phyloP scores from a whole-genome alignment of 2,888 invertebrate species.

The Hydriomena furcata region DNA sequence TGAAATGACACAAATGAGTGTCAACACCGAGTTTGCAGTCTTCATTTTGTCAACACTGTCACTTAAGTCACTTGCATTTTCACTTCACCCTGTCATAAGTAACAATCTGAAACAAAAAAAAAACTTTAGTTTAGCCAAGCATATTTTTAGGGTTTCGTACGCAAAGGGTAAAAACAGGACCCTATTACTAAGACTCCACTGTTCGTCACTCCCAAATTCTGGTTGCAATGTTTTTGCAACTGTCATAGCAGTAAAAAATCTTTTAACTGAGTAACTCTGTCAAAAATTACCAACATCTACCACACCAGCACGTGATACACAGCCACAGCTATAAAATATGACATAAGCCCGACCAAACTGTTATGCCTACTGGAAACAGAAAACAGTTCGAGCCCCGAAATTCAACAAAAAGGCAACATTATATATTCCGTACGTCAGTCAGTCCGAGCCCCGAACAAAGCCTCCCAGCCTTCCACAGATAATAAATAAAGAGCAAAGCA shows the following conservation, averaged over 20 bases:
- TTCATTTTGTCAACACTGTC: conserved; percentile 62
- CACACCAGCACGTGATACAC: too few relatives aligned
- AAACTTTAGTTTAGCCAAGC: too few relatives aligned
- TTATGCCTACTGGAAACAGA: conserved; percentile 1
- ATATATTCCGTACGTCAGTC: conserved; percentile 24
- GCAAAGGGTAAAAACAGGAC: too few relatives aligned
- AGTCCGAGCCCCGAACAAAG: conserved; percentile 26
- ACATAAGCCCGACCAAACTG: not conserved
- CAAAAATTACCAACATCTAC: too few relatives aligned
- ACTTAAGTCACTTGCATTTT: conserved; percentile 72
- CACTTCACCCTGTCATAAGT: conserved; percentile 39
- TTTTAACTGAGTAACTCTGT: too few relatives aligned
- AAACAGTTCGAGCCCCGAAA: conserved; percentile 6
- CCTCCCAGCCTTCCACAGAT: conserved; percentile 28
- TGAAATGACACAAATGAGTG: conserved; percentile 73
- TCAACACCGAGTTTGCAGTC: conserved; percentile 68
- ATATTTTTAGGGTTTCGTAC: too few relatives aligned
- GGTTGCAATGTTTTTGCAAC: too few relatives aligned
- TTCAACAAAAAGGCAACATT: conserved; percentile 20
- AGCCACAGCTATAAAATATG: too few relatives aligned
- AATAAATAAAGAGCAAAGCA: conserved; percentile 38
- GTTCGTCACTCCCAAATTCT: too few relatives aligned
- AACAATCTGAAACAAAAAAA: conserved; percentile 42
- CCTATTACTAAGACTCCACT: too few relatives aligned
- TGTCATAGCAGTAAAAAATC: too few relatives aligned